phyloP scores from a whole-genome alignment of 2,888 invertebrate species.

The Hydroisotoma schaefferi region DNA sequence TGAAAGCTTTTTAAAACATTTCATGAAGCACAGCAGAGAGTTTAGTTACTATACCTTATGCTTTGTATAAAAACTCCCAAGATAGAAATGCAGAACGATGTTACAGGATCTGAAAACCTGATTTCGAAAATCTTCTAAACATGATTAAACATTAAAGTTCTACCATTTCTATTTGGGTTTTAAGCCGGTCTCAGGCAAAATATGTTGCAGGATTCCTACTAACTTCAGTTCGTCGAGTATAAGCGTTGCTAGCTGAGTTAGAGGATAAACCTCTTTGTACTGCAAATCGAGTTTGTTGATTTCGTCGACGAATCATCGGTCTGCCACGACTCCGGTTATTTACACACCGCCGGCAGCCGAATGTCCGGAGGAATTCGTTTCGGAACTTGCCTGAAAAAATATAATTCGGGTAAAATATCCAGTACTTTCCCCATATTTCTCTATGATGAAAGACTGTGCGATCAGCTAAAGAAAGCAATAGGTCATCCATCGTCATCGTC shows the following conservation, averaged over 20 bases:
- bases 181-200: constrained; percentile 35
- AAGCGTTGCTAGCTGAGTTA: constrained; percentile 32
- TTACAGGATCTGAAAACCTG: too few species aligned
- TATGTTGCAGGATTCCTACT: constrained; percentile 31
- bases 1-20: too few species aligned
- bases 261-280: constrained; percentile 16
- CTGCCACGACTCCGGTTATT: constrained; percentile 16
- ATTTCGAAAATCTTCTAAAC: too few species aligned
- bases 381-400: constrained; percentile 54
- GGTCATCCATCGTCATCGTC: too few species aligned
- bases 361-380: constrained; percentile 55
- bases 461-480: too few species aligned
- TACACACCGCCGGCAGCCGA: constrained; percentile 50
- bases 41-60: too few species aligned
- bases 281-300: constrained; percentile 15
- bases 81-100: too few species aligned
- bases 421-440: too few species aligned
- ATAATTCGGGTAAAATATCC: background rate
- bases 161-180: constrained; percentile 26
- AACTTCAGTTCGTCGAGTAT: constrained; percentile 30
- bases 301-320: constrained; percentile 22
- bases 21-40: too few species aligned
- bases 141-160: too few species aligned
- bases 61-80: too few species aligned
- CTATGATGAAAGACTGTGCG: too few species aligned